phyloP scores from a whole-genome alignment of 2,113 vertebrate genomes.

The Oncorhynchus mykiss region DNA sequence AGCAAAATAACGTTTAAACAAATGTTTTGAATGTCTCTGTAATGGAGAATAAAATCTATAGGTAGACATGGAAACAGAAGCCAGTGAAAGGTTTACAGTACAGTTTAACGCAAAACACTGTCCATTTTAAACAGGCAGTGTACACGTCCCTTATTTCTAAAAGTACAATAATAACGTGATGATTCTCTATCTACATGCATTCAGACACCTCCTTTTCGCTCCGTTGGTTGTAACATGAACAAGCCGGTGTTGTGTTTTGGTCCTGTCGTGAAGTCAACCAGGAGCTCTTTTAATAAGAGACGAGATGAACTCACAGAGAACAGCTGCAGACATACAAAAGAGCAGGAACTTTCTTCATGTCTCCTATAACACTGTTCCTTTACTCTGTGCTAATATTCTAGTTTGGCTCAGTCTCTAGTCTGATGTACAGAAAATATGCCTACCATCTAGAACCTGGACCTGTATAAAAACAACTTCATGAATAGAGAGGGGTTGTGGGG shows the following conservation, averaged over 20 bases:
- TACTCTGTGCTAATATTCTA: background rate
- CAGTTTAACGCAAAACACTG: conserved; percentile 43
- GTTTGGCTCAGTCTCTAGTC: background rate
- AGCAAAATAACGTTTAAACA: conserved; percentile 72
- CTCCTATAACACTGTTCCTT: background rate
- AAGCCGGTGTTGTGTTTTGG: background rate
- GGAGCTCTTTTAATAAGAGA: too few species aligned
- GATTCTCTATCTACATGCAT: background rate
- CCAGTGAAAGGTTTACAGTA: conserved; percentile 13
- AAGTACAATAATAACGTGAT: conserved; percentile 19
- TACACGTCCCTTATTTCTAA: conserved; percentile 1
- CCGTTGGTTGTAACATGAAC: background rate
- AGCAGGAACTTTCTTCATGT: too few species aligned
- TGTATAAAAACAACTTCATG: background rate
- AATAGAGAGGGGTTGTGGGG: background rate
- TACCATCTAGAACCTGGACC: background rate
- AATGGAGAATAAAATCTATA: conserved; percentile 48
- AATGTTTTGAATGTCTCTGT: conserved; percentile 55
- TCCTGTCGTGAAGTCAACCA: background rate
- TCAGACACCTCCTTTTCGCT: background rate
- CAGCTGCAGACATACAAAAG: too few species aligned
- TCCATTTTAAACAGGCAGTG: conserved; percentile 30
- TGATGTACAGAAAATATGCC: background rate
- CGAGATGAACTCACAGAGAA: too few species aligned
- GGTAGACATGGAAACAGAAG: conserved; percentile 27